These are phyloP conservation scores for Nyctibius bracteatus DNA, from an alignment of 2,113 vertebrate species.

Conservation along the genomic window DNA sequence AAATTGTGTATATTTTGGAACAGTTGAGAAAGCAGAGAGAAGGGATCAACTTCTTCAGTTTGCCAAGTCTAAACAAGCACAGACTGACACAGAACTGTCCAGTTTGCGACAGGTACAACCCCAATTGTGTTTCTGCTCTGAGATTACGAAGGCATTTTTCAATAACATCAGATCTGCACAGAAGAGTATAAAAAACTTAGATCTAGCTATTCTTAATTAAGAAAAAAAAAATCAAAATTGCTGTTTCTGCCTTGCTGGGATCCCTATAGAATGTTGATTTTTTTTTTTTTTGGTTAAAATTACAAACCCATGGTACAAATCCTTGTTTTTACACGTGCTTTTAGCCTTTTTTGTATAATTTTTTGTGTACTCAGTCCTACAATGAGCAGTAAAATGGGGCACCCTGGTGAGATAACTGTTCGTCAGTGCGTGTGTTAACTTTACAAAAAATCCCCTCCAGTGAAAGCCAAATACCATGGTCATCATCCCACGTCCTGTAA, in stretches of 20 bases:
- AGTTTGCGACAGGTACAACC: slow-evolving; percentile 79
- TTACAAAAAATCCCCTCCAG: not conserved
- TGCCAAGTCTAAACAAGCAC: slow-evolving; percentile 82
- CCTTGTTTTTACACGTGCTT: not conserved
- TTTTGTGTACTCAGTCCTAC: not conserved
- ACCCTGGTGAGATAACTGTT: not conserved
- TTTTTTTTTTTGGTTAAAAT: not conserved
- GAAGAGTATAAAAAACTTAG: not conserved
- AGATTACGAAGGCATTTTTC: not conserved
- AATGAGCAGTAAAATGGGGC: not conserved
- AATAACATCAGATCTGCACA: not conserved
- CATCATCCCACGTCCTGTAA: not conserved
- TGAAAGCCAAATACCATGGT: not conserved
- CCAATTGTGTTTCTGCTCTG: not conserved
- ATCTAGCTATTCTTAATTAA: not conserved
- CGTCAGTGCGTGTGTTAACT: accelerated
- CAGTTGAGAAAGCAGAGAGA: slow-evolving; percentile 82
- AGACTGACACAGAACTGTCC: slow-evolving; percentile 76
- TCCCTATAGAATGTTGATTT: not conserved
- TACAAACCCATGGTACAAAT: not conserved
- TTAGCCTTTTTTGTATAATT: not conserved
- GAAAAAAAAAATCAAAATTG: not conserved
- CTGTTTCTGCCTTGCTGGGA: not conserved
- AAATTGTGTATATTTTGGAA: not conserved
- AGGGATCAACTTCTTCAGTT: slow-evolving; percentile 84